Percentiles rank a stretch among this genome's conserved stretches.
Evolutionary conservation across 2,797 vertebrate genomes (phyloP).

Genomic region (Cephalopachus bancanus): DNA sequence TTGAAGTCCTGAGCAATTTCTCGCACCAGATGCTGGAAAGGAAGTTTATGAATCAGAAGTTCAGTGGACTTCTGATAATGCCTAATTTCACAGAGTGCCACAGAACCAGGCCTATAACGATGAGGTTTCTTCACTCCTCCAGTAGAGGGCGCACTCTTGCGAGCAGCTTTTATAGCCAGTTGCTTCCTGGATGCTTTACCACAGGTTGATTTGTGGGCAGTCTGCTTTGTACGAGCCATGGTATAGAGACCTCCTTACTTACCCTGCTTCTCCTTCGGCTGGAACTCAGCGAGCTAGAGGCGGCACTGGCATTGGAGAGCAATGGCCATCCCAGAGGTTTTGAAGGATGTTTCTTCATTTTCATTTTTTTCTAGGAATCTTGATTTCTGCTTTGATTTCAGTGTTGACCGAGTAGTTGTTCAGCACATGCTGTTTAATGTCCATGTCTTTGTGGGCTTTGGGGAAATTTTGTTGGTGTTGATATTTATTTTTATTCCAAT

Average conservation of each 20-base stretch:
- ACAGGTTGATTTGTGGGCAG: not conserved
- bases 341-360: too few species aligned
- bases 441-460: too few species aligned
- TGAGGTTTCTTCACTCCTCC: conserved; percentile 91
- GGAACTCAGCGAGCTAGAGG: not conserved
- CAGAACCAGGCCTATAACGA: conserved; percentile 92
- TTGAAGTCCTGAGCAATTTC: conserved; percentile 94
- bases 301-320: too few species aligned
- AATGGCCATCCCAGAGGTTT: too few species aligned
- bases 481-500: too few species aligned
- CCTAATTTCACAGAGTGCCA: conserved; percentile 92
- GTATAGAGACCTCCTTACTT: not conserved
- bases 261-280: not conserved
- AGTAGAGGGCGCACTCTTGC: conserved; percentile 90
- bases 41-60: conserved; percentile 92
- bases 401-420: too few species aligned
- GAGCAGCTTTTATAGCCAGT: conserved; percentile 90
- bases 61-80: conserved; percentile 93
- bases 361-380: too few species aligned
- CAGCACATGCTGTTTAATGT: too few species aligned
- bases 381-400: too few species aligned
- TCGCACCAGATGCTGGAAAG: conserved; percentile 92
- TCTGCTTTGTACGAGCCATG: not conserved
- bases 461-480: too few species aligned
- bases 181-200: conserved; percentile 91